phyloP scores from a whole-genome alignment of 2,888 invertebrate genomes.

The Gisinianus flammeolus region DNA sequence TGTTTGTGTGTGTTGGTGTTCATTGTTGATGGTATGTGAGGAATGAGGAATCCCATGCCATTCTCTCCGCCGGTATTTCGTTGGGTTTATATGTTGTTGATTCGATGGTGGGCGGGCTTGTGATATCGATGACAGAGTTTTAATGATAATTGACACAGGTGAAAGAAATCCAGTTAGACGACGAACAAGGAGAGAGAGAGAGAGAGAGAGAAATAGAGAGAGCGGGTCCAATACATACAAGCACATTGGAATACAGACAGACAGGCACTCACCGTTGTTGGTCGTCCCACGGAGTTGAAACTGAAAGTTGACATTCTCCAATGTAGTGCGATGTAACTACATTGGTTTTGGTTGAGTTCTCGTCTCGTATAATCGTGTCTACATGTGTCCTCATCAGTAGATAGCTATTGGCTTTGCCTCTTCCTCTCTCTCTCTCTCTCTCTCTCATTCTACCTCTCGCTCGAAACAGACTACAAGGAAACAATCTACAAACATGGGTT shows the following conservation, averaged over 20 bases:
- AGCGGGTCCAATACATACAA: not conserved
- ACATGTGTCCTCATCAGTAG: not conserved
- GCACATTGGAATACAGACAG: not conserved
- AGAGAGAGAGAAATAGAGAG: not conserved
- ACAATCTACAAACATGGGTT: constrained; percentile 12
- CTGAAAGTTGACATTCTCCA: constrained; percentile 39
- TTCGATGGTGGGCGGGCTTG: constrained; percentile 31
- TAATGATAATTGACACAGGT: constrained; percentile 54
- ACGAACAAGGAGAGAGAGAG: not conserved
- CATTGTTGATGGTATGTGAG: not conserved
- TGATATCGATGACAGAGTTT: constrained; percentile 48
- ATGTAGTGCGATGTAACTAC: not conserved
- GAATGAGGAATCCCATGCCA: not conserved
- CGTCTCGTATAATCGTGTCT: not conserved
- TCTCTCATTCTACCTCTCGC: not conserved
- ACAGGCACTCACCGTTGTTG: no score
- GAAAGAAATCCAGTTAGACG: constrained; percentile 43
- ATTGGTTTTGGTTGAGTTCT: not conserved
- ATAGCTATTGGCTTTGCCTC: not conserved
- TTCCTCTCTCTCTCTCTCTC: not conserved
- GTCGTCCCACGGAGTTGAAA: constrained; percentile 35
- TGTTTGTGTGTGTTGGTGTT: not conserved
- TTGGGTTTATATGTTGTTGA: not conserved
- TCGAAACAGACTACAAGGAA: no score
- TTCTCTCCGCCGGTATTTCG: constrained; percentile 8